Conservation (phyloP, 2,888 invertebrate species). For the Drosophila imparisetae region DNA sequence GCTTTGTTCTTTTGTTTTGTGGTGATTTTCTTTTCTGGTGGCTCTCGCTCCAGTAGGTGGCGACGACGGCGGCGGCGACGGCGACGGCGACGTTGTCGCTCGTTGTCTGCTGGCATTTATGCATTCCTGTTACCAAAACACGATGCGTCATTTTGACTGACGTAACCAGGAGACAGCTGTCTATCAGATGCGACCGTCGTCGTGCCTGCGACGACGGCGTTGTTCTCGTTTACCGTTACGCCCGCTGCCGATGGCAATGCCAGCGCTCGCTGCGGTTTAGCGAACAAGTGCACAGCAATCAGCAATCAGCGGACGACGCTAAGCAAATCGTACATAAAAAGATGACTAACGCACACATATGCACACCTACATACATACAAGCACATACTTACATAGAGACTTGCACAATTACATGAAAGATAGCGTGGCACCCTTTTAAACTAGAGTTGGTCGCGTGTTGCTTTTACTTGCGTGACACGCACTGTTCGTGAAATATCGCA, state of each 20-base stretch:
- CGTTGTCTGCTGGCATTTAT: conserved; percentile 73
- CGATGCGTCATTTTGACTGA: conserved; percentile 86
- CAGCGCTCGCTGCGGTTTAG: conserved; percentile 81
- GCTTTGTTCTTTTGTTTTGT: conserved; percentile 76
- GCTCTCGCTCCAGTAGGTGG: conserved; percentile 57
- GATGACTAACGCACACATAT: conserved; percentile 33
- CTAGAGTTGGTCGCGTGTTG: conserved; percentile 1
- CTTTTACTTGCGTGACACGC: neutral
- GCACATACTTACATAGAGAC: neutral
- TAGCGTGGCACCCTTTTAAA: conserved; percentile 29
- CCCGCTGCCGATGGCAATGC: conserved; percentile 73
- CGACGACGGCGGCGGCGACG: conserved; percentile 8
- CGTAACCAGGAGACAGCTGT: conserved; percentile 85
- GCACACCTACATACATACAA: conserved; percentile 5
- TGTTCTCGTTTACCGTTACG: conserved; percentile 70
- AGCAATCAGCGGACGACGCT: conserved; percentile 8
- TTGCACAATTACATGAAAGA: conserved; percentile 24
- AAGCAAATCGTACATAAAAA: conserved; percentile 23
- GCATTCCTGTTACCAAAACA: conserved; percentile 85
- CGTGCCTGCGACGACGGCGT: conserved; percentile 57
- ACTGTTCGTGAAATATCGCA: neutral
- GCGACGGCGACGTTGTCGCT: conserved; percentile 8
- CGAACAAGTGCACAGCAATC: conserved; percentile 82
- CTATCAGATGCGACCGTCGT: conserved; percentile 80
- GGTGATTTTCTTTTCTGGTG: conserved; percentile 69